These are phyloP conservation scores for Bos taurus DNA, from an alignment of 2,113 vertebrate species.

Conservation along the genomic window DNA sequence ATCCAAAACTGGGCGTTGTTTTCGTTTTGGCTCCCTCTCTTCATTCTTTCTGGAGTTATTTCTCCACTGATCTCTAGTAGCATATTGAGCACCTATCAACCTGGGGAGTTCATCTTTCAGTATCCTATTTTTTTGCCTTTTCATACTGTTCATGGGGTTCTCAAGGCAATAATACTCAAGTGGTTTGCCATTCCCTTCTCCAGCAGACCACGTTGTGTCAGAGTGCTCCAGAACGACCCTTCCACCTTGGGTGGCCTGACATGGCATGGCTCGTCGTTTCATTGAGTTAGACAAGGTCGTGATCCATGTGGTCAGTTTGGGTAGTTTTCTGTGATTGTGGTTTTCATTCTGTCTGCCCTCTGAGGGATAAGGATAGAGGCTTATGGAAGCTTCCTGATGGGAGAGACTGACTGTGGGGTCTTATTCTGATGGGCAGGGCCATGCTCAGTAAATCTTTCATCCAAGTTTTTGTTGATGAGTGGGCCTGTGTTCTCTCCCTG, in stretches of 20 bases:
- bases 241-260: background rate
- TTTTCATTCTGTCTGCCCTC: background rate
- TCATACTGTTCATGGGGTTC: background rate
- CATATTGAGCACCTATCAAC: background rate
- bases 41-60: background rate
- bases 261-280: background rate
- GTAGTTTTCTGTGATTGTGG: background rate
- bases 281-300: background rate
- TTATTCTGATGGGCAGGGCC: background rate
- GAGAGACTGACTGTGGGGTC: background rate
- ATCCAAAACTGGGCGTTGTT: background rate
- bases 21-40: background rate
- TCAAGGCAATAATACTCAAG: background rate
- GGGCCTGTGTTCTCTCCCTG: background rate
- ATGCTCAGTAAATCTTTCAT: background rate
- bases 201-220: background rate
- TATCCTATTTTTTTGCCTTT: background rate
- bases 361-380: background rate
- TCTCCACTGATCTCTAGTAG: background rate
- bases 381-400: background rate
- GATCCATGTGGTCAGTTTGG: background rate
- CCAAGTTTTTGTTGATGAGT: background rate
- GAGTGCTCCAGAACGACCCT: background rate
- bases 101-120: background rate
- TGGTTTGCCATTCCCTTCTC: background rate